Conservation (phyloP, 2,888 invertebrate species). For the Chymomyza procnemis region DNA sequence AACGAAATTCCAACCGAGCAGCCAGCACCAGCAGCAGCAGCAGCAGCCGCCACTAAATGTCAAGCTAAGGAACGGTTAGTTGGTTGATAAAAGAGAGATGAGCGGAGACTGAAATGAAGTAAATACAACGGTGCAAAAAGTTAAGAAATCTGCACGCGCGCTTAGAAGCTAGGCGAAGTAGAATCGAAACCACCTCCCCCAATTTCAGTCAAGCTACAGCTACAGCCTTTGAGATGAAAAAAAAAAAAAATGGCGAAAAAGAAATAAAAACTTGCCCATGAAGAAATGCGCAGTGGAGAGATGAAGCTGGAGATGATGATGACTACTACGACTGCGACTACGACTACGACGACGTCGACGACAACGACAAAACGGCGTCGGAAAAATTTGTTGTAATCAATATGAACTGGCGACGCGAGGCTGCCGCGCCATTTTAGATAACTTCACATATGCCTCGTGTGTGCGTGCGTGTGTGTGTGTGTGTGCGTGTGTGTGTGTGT, state of each 20-base stretch:
- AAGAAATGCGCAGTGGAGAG: neutral
- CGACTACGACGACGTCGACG: slow-evolving; percentile 53
- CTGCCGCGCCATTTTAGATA: slow-evolving; percentile 55
- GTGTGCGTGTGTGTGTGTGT: slow-evolving; percentile 12
- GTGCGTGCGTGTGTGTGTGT: slow-evolving; percentile 11
- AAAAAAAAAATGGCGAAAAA: slow-evolving; percentile 7
- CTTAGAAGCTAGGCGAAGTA: slow-evolving; percentile 40
- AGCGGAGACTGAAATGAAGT: neutral
- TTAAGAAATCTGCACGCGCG: slow-evolving; percentile 38
- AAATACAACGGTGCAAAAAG: slow-evolving; percentile 34
- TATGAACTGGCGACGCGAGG: slow-evolving; percentile 68
- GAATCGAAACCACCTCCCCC: slow-evolving; percentile 25
- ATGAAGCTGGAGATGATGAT: neutral
- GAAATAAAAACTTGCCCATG: slow-evolving; percentile 3
- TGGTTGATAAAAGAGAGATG: neutral
- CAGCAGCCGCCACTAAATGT: slow-evolving; percentile 69
- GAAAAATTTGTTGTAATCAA: slow-evolving; percentile 70
- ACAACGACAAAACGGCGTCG: slow-evolving; percentile 67
- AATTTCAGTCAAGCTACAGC: slow-evolving; percentile 26
- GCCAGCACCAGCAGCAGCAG: slow-evolving; percentile 30
- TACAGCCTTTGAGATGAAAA: no score
- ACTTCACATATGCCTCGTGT: slow-evolving; percentile 44
- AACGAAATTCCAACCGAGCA: slow-evolving; percentile 63
- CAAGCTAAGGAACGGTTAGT: slow-evolving; percentile 57
- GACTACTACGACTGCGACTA: neutral